Percentiles rank a stretch among this genome's conserved stretches.
phyloP scores from a whole-genome alignment of 2,113 vertebrate species.

The Bubo blakistoni region DNA sequence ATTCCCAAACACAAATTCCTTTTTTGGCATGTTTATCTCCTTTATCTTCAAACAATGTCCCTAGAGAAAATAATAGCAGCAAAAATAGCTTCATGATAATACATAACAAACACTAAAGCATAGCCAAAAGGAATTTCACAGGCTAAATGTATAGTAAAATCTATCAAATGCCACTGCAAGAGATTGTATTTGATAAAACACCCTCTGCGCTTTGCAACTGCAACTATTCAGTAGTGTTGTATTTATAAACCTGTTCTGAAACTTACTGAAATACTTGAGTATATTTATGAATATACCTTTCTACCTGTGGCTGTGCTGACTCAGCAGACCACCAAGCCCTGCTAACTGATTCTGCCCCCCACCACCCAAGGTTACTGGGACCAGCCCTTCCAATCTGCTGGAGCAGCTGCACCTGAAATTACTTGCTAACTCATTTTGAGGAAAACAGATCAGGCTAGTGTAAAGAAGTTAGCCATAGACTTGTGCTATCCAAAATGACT shows the following conservation, averaged over 20 bases:
- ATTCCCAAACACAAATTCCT: conserved; percentile 97
- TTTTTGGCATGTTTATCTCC: conserved; percentile 90
- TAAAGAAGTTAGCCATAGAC: background rate
- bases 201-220: background rate
- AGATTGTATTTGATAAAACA: background rate
- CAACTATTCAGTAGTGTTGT: background rate
- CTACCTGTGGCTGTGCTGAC: background rate
- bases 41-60: conserved; percentile 95
- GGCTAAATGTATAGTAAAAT: background rate
- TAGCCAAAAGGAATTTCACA: background rate
- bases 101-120: background rate
- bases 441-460: background rate
- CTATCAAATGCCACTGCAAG: background rate
- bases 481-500: background rate
- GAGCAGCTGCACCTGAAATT: background rate
- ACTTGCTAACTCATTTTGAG: background rate
- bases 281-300: background rate
- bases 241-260: background rate
- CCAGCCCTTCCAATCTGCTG: background rate
- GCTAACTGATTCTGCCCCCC: background rate
- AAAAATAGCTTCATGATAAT: background rate
- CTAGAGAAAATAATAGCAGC: conserved; percentile 66
- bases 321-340: background rate
- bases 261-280: background rate
- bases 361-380: background rate